A percentile compares a stretch with the other conserved stretches of the same genome.
Conservation (phyloP, 2,113 vertebrate species). For the Gopherus flavomarginatus region DNA sequence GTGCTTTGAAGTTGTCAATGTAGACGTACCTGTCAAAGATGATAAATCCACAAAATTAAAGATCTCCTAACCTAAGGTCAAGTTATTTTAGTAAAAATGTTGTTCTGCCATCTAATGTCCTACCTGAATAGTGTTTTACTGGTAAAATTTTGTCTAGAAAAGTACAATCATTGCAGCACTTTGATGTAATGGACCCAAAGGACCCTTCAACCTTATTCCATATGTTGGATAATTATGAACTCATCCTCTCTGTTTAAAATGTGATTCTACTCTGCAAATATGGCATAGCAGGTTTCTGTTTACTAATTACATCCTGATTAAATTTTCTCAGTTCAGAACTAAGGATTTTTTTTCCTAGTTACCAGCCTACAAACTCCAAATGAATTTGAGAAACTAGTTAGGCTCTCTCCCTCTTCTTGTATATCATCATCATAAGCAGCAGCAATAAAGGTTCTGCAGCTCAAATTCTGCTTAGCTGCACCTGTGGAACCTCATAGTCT, state of each 20-base stretch:
- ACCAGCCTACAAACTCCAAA: not conserved
- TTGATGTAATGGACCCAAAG: conserved; percentile 74
- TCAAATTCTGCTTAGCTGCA: not conserved
- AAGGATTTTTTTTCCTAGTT: not conserved
- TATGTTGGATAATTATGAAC: conserved; percentile 74
- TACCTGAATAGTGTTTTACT: conserved; percentile 58
- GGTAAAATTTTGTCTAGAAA: conserved; percentile 60
- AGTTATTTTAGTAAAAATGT: conserved; percentile 33
- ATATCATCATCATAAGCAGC: not conserved
- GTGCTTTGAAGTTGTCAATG: no score
- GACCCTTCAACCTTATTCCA: conserved; percentile 70
- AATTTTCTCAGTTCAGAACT: conserved; percentile 1
- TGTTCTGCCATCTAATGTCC: conserved; percentile 55
- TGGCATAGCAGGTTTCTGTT: not conserved
- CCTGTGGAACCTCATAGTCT: not conserved
- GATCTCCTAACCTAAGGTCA: conserved; percentile 59
- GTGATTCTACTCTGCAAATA: conserved; percentile 4
- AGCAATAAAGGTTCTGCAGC: not conserved
- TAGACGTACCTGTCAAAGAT: conserved; percentile 50
- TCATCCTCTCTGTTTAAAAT: conserved; percentile 70
- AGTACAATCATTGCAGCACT: conserved; percentile 62
- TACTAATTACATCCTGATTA: not conserved
- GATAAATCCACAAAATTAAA: conserved; percentile 75
- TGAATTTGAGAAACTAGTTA: not conserved
- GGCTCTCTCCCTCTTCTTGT: not conserved